Percentiles rank a stretch among this genome's conserved stretches.
Evolutionary conservation across 2,797 vertebrate genomes (phyloP).

Genomic region (Picus viridis): DNA sequence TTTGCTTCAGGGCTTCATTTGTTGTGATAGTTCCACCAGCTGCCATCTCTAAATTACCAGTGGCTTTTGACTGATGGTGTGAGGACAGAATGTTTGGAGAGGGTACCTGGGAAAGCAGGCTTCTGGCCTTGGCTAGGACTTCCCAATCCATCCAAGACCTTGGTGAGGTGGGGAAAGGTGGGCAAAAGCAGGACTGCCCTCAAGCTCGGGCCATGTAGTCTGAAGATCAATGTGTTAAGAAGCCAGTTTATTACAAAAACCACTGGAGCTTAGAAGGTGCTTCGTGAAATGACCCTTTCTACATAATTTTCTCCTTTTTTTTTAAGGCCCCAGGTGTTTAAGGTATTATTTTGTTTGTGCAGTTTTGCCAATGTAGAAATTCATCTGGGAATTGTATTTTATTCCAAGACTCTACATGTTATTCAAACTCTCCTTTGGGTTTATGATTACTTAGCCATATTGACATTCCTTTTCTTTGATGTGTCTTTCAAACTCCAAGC

Average conservation of each 20-base stretch:
- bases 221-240: background rate
- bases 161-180: background rate
- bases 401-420: background rate
- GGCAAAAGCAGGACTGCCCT: background rate
- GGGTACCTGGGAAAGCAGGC: background rate
- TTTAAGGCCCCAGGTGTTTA: background rate
- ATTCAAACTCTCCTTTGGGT: background rate
- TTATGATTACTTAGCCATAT: background rate
- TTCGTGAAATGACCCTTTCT: background rate
- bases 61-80: background rate
- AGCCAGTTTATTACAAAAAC: background rate
- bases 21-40: background rate
- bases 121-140: background rate
- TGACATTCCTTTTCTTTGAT: background rate
- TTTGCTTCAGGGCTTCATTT: background rate
- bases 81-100: background rate
- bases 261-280: background rate
- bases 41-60: background rate
- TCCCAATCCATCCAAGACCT: background rate
- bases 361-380: background rate
- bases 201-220: background rate
- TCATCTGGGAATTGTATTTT: background rate
- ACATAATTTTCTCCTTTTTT: accelerated
- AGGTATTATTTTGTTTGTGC: background rate
- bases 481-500: background rate